These are phyloP conservation scores for Pseudococcus longispinus DNA, from an alignment of 2,888 invertebrate species.

Conservation along the genomic window DNA sequence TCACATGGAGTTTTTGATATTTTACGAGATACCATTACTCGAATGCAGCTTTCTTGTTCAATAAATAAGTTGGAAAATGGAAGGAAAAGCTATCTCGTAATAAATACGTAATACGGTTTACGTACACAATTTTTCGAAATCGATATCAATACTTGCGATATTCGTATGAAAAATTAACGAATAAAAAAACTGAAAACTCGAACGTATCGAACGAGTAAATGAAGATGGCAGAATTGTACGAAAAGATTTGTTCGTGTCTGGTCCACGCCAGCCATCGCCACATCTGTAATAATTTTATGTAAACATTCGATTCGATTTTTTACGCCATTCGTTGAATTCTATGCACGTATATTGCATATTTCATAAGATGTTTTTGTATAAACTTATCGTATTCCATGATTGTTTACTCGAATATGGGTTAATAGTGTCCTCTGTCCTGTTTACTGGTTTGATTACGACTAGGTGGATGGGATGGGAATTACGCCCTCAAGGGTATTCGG, in stretches of 20 bases:
- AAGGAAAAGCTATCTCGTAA: background rate
- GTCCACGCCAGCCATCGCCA: no score
- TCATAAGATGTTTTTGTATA: no score
- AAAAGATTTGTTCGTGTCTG: background rate
- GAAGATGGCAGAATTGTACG: background rate
- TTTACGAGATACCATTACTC: background rate
- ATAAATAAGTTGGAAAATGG: background rate
- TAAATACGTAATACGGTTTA: background rate
- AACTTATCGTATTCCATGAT: no score
- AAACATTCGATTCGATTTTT: background rate
- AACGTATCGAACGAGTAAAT: background rate
- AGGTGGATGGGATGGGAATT: no score
- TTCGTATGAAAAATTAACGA: background rate
- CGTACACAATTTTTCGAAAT: background rate
- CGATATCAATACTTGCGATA: background rate
- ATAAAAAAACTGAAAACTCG: background rate
- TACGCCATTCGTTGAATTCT: no score
- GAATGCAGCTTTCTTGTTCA: background rate
- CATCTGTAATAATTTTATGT: background rate
- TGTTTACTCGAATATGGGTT: no score
- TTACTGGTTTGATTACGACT: no score
- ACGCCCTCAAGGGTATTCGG: no score
- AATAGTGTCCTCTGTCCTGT: no score
- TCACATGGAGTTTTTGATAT: background rate
- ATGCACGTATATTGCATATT: no score